Base-by-base conservation (phyloP, 2,797 vertebrate genomes). In the Amazonetta brasiliensis region DNA sequence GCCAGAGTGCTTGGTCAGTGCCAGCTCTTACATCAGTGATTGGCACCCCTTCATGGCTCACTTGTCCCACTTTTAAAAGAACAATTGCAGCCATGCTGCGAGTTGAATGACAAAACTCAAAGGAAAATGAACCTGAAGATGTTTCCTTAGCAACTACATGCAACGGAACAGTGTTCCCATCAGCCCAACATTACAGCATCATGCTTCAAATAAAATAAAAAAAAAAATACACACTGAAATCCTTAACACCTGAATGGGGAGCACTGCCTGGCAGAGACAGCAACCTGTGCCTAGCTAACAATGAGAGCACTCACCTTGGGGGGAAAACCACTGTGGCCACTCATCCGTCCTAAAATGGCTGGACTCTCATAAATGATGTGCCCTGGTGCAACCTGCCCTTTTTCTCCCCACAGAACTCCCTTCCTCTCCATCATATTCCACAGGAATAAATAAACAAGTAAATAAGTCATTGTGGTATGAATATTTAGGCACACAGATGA, bases 21-120 rank as follows among this genome's bases (percentile, higher is more conserved):
- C 89, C 92, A 90, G 94, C 92, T 96, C 90, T 98, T 96, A 80
- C 88, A 79, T 76, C 94, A 78, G 26, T 48, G 96, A 89, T 95
- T 96, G 97, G 92, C 92, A 90, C 25, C 21, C 58, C 81, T 90
- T 95, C 86, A 37, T 12, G 75, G 84, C 75, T 95, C 86, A 86
- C 81, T 63, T 0, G 0, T 85, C 56, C 37, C 84, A 77, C 64
- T 95, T 90, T 48, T 77, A 68, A 64, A 89, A 80, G 84, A 95
- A 89, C 90, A 93, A 80, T 93, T 83, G 71, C 2, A 1, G 64
- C 75, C 76, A 22, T n/a, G 48, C 73, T 81, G 84, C 76, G 94
- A 94, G 67, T 85, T 92, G 93, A 95, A 92, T 87, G 84, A 80
- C 75, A 94, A 94, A 96, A 89, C 87, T 74, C 55, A 82, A 87